Conservation (phyloP, 2,888 invertebrate genomes). For the Spodoptera littoralis region DNA sequence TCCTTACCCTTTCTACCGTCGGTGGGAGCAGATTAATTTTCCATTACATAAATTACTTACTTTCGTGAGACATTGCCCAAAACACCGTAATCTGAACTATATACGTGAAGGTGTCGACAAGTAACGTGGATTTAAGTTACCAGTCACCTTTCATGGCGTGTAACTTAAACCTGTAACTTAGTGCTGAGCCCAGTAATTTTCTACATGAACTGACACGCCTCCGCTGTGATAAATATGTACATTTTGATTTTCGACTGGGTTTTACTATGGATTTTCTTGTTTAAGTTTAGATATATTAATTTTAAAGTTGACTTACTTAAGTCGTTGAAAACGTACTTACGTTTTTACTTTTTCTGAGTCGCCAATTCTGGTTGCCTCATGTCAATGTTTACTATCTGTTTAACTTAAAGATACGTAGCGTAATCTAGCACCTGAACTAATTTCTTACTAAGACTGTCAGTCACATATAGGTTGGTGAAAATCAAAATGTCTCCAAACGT, state of each 20-base stretch:
- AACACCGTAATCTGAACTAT: constrained; percentile 17
- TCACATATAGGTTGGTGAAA: too few relatives aligned
- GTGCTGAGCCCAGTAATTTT: constrained; percentile 57
- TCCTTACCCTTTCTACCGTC: background rate
- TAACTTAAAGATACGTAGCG: too few relatives aligned
- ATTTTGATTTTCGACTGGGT: constrained; percentile 25
- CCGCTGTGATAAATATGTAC: constrained; percentile 43
- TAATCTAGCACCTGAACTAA: too few relatives aligned
- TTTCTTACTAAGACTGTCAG: too few relatives aligned
- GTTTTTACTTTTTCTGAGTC: too few relatives aligned
- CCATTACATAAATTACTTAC: constrained; percentile 19
- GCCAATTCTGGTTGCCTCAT: too few relatives aligned
- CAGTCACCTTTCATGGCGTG: constrained; percentile 50
- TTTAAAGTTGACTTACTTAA: background rate
- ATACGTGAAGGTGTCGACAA: constrained; percentile 38
- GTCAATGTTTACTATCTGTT: too few relatives aligned
- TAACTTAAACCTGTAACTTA: constrained; percentile 51
- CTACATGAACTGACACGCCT: constrained; percentile 52
- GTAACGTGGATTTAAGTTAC: constrained; percentile 40
- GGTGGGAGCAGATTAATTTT: background rate
- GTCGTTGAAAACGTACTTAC: too few relatives aligned
- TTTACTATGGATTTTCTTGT: background rate
- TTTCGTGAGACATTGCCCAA: constrained; percentile 8
- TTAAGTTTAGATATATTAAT: background rate
- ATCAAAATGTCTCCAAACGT: too few relatives aligned